Percentiles rank a stretch among this genome's conserved stretches.
phyloP scores from a whole-genome alignment of 2,797 vertebrate species.

The Pantherophis alleghaniensis region DNA sequence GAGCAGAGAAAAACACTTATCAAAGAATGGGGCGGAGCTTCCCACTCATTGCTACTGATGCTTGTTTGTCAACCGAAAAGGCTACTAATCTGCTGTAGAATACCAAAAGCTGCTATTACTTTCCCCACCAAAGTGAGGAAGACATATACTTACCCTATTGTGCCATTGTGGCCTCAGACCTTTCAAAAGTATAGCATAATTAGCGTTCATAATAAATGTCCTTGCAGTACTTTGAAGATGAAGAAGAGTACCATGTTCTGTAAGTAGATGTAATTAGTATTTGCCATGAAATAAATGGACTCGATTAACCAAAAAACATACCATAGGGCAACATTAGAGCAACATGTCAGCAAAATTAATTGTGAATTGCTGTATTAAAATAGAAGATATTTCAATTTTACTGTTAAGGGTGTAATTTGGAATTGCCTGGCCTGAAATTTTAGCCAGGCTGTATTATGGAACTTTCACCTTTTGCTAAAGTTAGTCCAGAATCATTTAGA shows the following conservation, averaged over 20 bases:
- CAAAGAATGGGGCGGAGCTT: background rate
- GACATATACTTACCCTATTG: background rate
- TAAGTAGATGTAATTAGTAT: slow-evolving; percentile 20
- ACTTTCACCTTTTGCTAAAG: slow-evolving; percentile 6
- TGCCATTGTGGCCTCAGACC: background rate
- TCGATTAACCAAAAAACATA: background rate
- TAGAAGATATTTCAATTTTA: slow-evolving; percentile 35
- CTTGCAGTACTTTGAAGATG: background rate
- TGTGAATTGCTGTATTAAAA: background rate
- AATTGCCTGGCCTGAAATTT: background rate
- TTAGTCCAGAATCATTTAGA: slow-evolving; percentile 16
- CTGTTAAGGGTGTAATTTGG: slow-evolving; percentile 51
- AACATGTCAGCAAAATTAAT: slow-evolving; percentile 20
- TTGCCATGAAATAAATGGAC: slow-evolving; percentile 16
- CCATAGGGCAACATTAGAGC: slow-evolving; percentile 6
- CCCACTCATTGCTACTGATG: accelerated
- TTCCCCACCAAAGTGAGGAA: background rate
- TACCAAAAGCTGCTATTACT: background rate
- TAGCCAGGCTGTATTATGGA: background rate
- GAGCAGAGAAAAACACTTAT: background rate
- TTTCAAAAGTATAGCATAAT: background rate
- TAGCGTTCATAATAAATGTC: background rate
- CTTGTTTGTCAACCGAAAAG: background rate
- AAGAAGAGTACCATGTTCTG: slow-evolving; percentile 14
- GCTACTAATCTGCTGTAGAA: background rate